These are phyloP conservation scores for Otolemur garnettii DNA, from an alignment of 2,113 vertebrate species.

Conservation along the genomic window DNA sequence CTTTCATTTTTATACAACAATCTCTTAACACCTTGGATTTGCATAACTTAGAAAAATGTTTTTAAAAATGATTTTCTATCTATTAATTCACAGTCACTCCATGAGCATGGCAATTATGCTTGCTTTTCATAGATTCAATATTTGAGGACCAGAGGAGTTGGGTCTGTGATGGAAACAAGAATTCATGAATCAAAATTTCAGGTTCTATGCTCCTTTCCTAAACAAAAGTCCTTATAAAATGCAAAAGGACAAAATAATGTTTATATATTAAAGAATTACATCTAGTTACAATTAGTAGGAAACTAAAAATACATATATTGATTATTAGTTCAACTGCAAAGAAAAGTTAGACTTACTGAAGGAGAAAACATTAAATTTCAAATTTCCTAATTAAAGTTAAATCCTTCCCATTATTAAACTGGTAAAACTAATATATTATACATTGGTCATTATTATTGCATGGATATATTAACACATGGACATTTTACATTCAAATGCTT, in stretches of 20 bases:
- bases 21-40: conserved; percentile 67
- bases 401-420: background rate
- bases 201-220: background rate
- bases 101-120: conserved; percentile 27
- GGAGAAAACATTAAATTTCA: background rate
- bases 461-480: background rate
- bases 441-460: background rate
- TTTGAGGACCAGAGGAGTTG: conserved; percentile 19
- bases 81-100: conserved; percentile 17
- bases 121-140: conserved; percentile 44
- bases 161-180: background rate
- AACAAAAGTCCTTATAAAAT: background rate
- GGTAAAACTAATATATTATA: background rate
- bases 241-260: background rate
- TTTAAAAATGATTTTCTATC: conserved; percentile 48
- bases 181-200: conserved; percentile 7
- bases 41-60: conserved; percentile 63
- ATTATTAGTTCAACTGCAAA: background rate
- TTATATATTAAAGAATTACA: background rate
- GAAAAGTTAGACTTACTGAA: background rate
- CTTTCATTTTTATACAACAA: conserved; percentile 63
- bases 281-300: background rate
- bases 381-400: conserved; percentile 12
- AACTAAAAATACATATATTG: conserved; percentile 26
- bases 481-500: background rate